A percentile compares a stretch with the other conserved stretches of the same genome.
Conservation (phyloP, 2,113 vertebrate genomes). For the Ciconia maguari region DNA sequence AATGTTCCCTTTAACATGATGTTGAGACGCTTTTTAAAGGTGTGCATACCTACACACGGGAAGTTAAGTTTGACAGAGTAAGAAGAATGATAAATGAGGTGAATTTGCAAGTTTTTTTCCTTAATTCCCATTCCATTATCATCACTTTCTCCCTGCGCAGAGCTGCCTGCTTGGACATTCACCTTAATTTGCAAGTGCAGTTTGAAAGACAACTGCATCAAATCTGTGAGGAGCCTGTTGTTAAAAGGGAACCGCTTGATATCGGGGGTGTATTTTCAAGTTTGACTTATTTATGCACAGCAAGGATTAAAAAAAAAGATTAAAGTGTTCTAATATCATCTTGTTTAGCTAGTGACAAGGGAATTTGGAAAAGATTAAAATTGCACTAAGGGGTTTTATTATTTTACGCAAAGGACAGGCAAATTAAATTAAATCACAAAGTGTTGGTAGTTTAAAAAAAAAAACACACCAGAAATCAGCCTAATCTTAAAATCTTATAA, state of each 20-base stretch:
- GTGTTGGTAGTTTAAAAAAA: neutral
- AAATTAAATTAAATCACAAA: neutral
- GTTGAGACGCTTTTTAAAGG: neutral
- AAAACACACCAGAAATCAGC: neutral
- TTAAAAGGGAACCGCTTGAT: neutral
- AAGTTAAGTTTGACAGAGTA: neutral
- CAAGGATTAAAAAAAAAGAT: neutral
- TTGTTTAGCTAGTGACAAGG: neutral
- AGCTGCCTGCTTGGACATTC: neutral
- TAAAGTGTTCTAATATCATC: neutral
- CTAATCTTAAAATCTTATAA: constrained; percentile 15
- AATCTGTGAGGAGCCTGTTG: neutral
- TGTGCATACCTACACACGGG: neutral
- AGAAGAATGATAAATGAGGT: neutral
- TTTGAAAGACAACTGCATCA: neutral
- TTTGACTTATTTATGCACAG: neutral
- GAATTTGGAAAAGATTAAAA: neutral
- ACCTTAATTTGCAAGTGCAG: neutral
- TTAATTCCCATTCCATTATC: neutral
- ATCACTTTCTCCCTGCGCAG: neutral
- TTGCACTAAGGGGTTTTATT: neutral
- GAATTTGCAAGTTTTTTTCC: neutral
- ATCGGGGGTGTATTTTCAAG: neutral
- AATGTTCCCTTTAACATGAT: neutral
- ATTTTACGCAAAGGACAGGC: neutral